Evolutionary conservation across 2,797 vertebrate species (phyloP).

Genomic region (Brotula barbata): DNA sequence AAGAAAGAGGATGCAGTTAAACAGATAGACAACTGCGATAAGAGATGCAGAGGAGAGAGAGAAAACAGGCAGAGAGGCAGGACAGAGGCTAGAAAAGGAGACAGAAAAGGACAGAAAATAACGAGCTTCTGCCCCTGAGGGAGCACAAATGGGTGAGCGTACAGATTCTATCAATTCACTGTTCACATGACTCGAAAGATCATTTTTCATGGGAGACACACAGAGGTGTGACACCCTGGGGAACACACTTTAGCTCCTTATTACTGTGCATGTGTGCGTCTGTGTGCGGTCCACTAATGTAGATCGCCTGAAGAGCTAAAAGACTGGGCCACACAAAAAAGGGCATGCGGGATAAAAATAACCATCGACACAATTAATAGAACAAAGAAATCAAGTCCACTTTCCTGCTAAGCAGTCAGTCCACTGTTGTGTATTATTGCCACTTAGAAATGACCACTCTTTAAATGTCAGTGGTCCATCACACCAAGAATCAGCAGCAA

Average conservation of each 20-base stretch:
- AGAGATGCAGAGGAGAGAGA: constrained; percentile 41
- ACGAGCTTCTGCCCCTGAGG: constrained; percentile 26
- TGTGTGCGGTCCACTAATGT: constrained; percentile 10
- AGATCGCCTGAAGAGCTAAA: constrained; percentile 40
- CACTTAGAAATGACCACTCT: too few species aligned
- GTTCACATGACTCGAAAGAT: constrained; percentile 27
- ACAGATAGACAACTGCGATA: constrained; percentile 41
- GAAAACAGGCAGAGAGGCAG: not conserved
- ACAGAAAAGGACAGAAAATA: constrained; percentile 32
- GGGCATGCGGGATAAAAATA: too few species aligned
- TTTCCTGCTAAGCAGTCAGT: constrained; percentile 30
- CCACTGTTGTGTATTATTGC: constrained; percentile 35
- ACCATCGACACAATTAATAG: not conserved
- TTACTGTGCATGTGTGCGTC: constrained; percentile 23
- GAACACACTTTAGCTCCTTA: constrained; percentile 44
- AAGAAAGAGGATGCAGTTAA: constrained; percentile 15
- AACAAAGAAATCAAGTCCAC: constrained; percentile 33
- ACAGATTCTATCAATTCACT: constrained; percentile 63
- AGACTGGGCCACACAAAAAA: constrained; percentile 3
- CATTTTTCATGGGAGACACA: constrained; percentile 47
- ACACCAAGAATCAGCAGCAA: too few species aligned
- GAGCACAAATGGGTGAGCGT: constrained; percentile 44
- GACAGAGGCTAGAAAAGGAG: constrained; percentile 12
- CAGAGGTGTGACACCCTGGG: constrained; percentile 35
- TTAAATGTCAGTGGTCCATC: too few species aligned